phyloP scores from a whole-genome alignment of 2,888 invertebrate genomes.

The Philhelius pedissequus region DNA sequence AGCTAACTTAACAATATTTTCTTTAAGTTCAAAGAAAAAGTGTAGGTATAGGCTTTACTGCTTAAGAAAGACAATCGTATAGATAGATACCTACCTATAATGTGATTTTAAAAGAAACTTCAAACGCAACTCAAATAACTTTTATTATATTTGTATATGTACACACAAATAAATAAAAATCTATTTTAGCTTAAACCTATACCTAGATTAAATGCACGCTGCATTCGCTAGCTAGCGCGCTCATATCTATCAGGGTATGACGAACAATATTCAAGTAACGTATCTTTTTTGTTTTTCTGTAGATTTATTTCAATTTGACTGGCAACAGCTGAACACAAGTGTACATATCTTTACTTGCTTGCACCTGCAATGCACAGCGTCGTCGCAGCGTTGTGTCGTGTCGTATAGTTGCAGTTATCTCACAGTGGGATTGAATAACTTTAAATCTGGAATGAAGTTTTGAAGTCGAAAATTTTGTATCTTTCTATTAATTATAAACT shows the following conservation, averaged over 20 bases:
- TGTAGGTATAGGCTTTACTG: too few species aligned
- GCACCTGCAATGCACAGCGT: constrained; percentile 44
- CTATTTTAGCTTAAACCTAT: background rate
- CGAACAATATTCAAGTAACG: constrained; percentile 62
- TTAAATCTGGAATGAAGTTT: background rate
- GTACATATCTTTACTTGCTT: constrained; percentile 14
- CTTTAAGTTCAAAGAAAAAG: background rate
- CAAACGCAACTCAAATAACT: constrained; percentile 50
- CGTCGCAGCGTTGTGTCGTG: background rate
- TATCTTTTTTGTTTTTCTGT: background rate
- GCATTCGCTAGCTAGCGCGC: constrained; percentile 9
- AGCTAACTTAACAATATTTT: background rate
- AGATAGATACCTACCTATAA: background rate
- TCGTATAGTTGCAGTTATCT: background rate
- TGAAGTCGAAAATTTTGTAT: too few species aligned
- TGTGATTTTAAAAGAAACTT: constrained; percentile 22
- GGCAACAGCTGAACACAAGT: constrained; percentile 9
- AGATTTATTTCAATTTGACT: constrained; percentile 1
- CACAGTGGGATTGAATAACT: background rate
- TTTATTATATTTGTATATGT: constrained; percentile 17
- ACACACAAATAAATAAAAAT: too few species aligned
- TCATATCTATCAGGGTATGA: constrained; percentile 57
- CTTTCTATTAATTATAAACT: too few species aligned
- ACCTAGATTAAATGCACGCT: background rate
- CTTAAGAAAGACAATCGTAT: constrained; percentile 2